Evolutionary conservation across 2,888 invertebrate genomes (phyloP), one percentile per base, ranked within the genome.

Genomic region (Podotricha telesiphe): DNA sequence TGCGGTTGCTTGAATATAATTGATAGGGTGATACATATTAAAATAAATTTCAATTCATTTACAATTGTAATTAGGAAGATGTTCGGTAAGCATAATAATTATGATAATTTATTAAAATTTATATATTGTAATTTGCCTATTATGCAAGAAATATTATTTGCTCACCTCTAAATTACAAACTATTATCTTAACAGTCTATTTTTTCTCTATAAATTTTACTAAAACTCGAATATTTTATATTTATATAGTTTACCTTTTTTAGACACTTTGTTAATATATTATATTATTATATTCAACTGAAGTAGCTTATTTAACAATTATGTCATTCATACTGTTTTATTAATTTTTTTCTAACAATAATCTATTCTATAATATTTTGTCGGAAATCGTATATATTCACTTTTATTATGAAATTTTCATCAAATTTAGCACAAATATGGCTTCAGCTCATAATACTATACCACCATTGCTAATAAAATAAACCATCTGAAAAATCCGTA

Each of bases 401-500:
- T 37, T 8, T 37, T 37, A 37, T 10, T 6, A 37, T 4, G 1
- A 37, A 37, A 37, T 7, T 8, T 34, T 34, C 28, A 17, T 53
- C 8, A 58, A 58, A 15, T 59, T 45, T 45, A 45, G 19, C 5
- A 34, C 37, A 15, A 51, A 66, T 56, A 66, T 50, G 45, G 42
- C 70, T 64, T 59, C 66, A 40, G 34, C 69, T 63, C 69, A 69
- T 71, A 68, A 72, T 61, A 68, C 67, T 61, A n/a, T n/a, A 68
- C 65, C 71, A 71, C 67, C 63, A 62, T 61, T 65, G 68, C 69
- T 75, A 75, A 70, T 70, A 72, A 69, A 72, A 75, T 73, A 75
- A 74, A 75, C 74, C 76, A 69, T 76, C 71, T 72, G 74, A 69
- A 73, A 77, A 76, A 73, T 76, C 74, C 75, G 72, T 72, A 78